A percentile compares a stretch with the other conserved stretches of the same genome.
Conservation (phyloP, 2,113 vertebrate genomes). For the Ophthalmolycus amberensis region DNA sequence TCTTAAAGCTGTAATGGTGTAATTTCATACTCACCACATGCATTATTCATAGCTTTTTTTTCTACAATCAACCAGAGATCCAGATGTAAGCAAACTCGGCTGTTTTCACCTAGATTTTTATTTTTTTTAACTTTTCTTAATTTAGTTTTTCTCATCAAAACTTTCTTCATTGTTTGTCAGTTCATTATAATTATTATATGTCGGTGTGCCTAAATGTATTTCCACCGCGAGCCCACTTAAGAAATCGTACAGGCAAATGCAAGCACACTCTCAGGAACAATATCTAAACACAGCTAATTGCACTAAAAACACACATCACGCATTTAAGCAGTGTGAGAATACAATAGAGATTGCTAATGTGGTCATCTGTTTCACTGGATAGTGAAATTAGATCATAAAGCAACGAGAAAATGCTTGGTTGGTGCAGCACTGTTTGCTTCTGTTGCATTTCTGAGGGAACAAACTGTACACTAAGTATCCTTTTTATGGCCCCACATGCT, state of each 20-base stretch:
- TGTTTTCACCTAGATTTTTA: conserved; percentile 22
- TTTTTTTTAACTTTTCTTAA: not conserved
- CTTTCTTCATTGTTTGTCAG: conserved; percentile 47
- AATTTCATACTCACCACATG: conserved; percentile 58
- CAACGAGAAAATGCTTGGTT: conserved; percentile 69
- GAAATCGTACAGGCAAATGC: conserved; percentile 52
- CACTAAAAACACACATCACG: conserved; percentile 56
- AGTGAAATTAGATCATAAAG: conserved; percentile 80
- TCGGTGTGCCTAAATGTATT: conserved; percentile 46
- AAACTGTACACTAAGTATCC: conserved; percentile 73
- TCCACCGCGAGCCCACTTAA: conserved; percentile 51
- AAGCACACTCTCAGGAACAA: conserved; percentile 68
- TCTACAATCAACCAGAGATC: conserved; percentile 48
- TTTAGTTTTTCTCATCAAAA: conserved; percentile 43
- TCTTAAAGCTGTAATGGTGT: conserved; percentile 68
- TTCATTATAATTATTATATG: conserved; percentile 61
- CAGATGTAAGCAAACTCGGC: conserved; percentile 40
- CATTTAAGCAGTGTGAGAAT: conserved; percentile 46
- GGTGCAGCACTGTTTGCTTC: conserved; percentile 74
- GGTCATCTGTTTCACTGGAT: conserved; percentile 77
- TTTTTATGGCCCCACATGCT: conserved; percentile 71
- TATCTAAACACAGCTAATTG: conserved; percentile 65
- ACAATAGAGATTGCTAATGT: conserved; percentile 71
- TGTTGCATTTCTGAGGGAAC: conserved; percentile 78
- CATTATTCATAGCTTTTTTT: conserved; percentile 73